Evolutionary conservation across 2,113 vertebrate species (phyloP).

Genomic region (Tamias sibiricus): DNA sequence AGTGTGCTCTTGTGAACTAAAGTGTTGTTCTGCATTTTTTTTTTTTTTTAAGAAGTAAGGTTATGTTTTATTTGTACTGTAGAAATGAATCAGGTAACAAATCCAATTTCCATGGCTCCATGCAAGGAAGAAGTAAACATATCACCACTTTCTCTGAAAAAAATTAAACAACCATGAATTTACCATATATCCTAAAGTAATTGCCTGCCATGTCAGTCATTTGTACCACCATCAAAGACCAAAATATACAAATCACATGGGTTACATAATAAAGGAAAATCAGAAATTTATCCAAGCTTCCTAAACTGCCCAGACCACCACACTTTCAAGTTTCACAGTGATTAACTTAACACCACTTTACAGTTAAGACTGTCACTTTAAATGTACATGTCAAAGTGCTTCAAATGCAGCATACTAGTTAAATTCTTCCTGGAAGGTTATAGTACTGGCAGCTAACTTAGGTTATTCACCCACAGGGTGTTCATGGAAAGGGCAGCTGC

Average conservation of each 20-base stretch:
- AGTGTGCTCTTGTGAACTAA: too few species aligned
- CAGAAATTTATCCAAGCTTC: constrained; percentile 50
- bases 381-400: constrained; percentile 60
- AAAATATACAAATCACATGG: constrained; percentile 28
- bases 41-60: constrained; percentile 49
- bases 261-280: constrained; percentile 51
- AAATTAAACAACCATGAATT: constrained; percentile 47
- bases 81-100: constrained; percentile 28
- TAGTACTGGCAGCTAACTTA: constrained; percentile 36
- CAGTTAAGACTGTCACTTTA: constrained; percentile 64
- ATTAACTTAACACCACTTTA: constrained; percentile 67
- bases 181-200: neutral
- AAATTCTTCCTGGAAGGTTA: constrained; percentile 62
- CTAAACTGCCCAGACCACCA: constrained; percentile 40
- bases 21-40: too few species aligned
- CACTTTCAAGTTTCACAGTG: constrained; percentile 61
- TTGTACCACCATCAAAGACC: constrained; percentile 3
- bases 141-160: constrained; percentile 33
- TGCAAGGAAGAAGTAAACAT: neutral
- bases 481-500: constrained; percentile 43
- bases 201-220: constrained; percentile 28
- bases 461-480: constrained; percentile 50
- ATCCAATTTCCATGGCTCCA: neutral
- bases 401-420: constrained; percentile 47
- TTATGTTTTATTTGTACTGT: constrained; percentile 41